A percentile compares a stretch with the other conserved stretches of the same genome.
Conservation (phyloP, 1,140 invertebrate genomes). For the Heliconius himera region DNA sequence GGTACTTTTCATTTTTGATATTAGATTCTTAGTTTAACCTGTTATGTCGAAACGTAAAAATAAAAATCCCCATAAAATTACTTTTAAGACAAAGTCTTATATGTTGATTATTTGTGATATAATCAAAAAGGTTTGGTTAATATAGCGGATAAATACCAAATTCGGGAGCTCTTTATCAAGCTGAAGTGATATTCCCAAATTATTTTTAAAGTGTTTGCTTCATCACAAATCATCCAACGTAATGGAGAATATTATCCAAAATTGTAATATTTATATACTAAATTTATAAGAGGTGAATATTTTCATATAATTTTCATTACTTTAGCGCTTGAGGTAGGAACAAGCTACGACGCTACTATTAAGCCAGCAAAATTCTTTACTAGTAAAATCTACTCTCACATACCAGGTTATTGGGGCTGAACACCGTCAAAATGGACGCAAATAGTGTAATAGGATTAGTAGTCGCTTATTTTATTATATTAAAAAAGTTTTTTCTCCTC, state of each 20-base stretch:
- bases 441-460: slow-evolving; percentile 14
- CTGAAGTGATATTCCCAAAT: neutral
- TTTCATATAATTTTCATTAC: neutral
- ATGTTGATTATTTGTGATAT: neutral
- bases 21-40: no score
- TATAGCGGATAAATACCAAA: neutral
- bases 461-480: neutral
- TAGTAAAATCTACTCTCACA: neutral
- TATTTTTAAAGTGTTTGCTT: neutral
- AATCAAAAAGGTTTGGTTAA: neutral
- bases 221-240: neutral
- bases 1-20: no score
- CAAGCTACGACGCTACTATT: slow-evolving; percentile 10
- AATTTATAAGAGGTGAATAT: neutral
- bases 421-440: neutral
- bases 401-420: slow-evolving; percentile 1
- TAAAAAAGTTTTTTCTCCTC: neutral
- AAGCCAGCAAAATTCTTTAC: neutral
- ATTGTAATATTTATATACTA: neutral
- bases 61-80: neutral
- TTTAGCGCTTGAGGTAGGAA: neutral
- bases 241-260: neutral
- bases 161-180: neutral
- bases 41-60: no score
- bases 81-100: neutral